phyloP scores from a whole-genome alignment of 1,140 invertebrate species.

The Mizuhopecten yessoensis region DNA sequence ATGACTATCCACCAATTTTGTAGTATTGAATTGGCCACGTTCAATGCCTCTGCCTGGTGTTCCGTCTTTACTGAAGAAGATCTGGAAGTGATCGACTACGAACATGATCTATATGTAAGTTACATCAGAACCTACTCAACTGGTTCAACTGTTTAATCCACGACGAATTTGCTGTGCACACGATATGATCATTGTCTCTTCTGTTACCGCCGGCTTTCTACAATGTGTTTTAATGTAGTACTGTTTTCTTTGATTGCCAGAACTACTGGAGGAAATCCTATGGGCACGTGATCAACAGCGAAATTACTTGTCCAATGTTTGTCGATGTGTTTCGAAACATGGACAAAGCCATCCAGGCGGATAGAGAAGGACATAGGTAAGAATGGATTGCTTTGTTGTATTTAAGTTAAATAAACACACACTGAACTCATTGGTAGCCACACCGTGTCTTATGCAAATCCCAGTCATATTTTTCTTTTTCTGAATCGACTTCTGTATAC shows the following conservation, averaged over 20 bases:
- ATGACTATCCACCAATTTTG: slow-evolving; percentile 80
- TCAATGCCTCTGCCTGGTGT: slow-evolving; percentile 89
- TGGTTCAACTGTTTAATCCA: too few species aligned
- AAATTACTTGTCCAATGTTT: slow-evolving; percentile 90
- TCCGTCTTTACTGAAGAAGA: slow-evolving; percentile 88
- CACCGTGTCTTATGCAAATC: too few species aligned
- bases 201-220: too few species aligned
- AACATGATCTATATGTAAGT: slow-evolving; percentile 88
- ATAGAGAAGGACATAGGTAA: slow-evolving; percentile 52
- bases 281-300: slow-evolving; percentile 89
- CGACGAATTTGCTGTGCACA: too few species aligned
- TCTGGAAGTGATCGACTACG: slow-evolving; percentile 89
- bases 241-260: slow-evolving; percentile 80
- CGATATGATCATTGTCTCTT: too few species aligned
- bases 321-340: slow-evolving; percentile 90
- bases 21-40: slow-evolving; percentile 91
- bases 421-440: too few species aligned
- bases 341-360: slow-evolving; percentile 70
- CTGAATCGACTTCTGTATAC: too few species aligned
- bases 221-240: too few species aligned
- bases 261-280: slow-evolving; percentile 94
- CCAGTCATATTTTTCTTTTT: too few species aligned
- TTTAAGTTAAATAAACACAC: too few species aligned
- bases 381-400: too few species aligned
- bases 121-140: too few species aligned